These are phyloP conservation scores for Canis aureus DNA, from an alignment of 2,113 vertebrate species.

Conservation along the genomic window DNA sequence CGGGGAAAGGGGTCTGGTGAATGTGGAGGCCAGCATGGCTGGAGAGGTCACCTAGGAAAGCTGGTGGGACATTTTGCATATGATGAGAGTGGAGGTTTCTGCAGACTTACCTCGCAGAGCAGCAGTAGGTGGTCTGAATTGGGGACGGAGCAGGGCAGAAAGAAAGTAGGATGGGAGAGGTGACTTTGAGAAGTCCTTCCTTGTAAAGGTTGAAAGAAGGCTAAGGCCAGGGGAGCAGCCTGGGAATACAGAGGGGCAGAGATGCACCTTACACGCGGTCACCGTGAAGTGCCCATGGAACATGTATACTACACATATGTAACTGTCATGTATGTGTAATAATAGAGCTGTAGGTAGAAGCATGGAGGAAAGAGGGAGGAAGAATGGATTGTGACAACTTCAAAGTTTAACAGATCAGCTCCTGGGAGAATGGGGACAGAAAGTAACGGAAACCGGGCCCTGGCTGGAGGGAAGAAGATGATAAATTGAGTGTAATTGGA, in stretches of 20 bases:
- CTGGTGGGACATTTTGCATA: background rate
- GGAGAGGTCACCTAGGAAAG: background rate
- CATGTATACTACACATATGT: accelerated
- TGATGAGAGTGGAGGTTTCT: background rate
- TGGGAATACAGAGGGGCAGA: accelerated
- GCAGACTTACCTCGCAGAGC: background rate
- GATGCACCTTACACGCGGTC: no score
- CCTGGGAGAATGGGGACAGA: background rate
- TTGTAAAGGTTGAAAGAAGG: background rate
- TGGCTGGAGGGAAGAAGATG: background rate
- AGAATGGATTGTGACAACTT: background rate
- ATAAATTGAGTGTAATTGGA: no score
- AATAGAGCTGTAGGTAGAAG: accelerated
- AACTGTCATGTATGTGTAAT: background rate
- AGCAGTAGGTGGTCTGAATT: accelerated
- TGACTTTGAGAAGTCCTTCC: background rate
- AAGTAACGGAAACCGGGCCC: background rate
- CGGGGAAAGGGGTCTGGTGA: background rate
- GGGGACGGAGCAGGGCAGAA: background rate
- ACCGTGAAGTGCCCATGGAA: accelerated
- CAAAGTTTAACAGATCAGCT: no score
- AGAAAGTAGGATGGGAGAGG: background rate
- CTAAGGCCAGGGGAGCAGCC: background rate
- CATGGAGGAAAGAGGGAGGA: background rate
- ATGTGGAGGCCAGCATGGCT: background rate